Percentiles rank a stretch among this genome's conserved stretches.
Evolutionary conservation across 2,888 invertebrate genomes (phyloP).

Genomic region (Heliconius hortense): DNA sequence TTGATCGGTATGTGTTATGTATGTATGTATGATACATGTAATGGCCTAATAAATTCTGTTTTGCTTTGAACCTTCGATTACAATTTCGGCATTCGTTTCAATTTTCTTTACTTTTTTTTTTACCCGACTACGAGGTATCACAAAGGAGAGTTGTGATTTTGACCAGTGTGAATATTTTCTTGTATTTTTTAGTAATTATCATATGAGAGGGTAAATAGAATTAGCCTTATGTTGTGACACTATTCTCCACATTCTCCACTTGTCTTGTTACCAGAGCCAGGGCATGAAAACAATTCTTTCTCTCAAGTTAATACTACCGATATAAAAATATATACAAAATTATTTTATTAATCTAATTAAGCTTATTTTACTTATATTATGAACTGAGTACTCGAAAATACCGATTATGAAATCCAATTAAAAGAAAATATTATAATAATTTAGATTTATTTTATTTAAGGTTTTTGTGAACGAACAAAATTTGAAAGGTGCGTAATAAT

Average conservation of each 20-base stretch:
- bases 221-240: too few relatives aligned
- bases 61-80: constrained; percentile 7
- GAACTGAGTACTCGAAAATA: not conserved
- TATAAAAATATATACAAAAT: too few relatives aligned
- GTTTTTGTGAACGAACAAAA: not conserved
- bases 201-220: too few relatives aligned
- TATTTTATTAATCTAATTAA: too few relatives aligned
- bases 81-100: not conserved
- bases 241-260: not conserved
- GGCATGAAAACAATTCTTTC: not conserved
- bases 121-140: too few relatives aligned
- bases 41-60: constrained; percentile 27
- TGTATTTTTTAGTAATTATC: too few relatives aligned
- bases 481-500: constrained; percentile 8
- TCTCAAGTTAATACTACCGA: too few relatives aligned
- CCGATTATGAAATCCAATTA: not conserved
- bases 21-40: not conserved
- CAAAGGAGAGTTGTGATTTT: too few relatives aligned
- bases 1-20: too few relatives aligned
- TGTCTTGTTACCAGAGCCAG: not conserved
- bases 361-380: not conserved
- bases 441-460: not conserved
- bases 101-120: too few relatives aligned
- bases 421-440: not conserved
- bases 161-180: too few relatives aligned